Base-by-base conservation (phyloP, 1,140 invertebrate species). In the Whitmania pigra region DNA sequence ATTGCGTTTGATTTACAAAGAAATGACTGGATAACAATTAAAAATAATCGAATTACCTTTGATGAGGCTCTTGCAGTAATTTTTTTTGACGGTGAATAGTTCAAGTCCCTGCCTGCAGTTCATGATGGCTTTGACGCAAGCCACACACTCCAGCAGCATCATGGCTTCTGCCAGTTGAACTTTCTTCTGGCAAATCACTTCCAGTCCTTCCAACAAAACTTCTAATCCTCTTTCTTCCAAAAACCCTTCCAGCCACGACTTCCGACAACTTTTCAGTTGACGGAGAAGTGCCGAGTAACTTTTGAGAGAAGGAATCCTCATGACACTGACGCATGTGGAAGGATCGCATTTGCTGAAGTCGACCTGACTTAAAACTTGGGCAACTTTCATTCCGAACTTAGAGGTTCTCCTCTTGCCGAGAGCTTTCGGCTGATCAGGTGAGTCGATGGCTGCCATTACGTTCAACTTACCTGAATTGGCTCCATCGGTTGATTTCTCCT, bases 211-310 rank as follows among this genome's bases (percentile, higher is more conserved):
- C 73, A 86, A 78, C 49, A 86, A 75, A 0, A 80, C 78, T n/a
- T 81, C 80, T 31, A 81, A 72, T 6, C 69, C 73, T 55, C 82
- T 80, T 40, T 77, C 75, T 55, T 82, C 80, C 68, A 86, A 74
- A 73, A 86, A 86, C 49, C 84, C 84, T 67, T 82, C 73, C 77
- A 85, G 78, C 84, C 84, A 86, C 60, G 78, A 78, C 72, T 79
- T 72, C n/a, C 75, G 73, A 53, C 76, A 78, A 60, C 76, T 76
- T 63, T 79, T 79, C 31, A 85, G 74, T 57, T 83, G 80, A 73
- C 79, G 81, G 68, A 80, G 79, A 27, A 85, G 76, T 6, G 83
- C 81, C 0, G 80, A 73, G 71, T 84, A 82, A 67, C 80, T 83
- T 31, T 83, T 76, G 18, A 82, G 78, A 53, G 79, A 77, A 0